Conservation (phyloP, 1,140 invertebrate species). For the Andricus grossulariae region DNA sequence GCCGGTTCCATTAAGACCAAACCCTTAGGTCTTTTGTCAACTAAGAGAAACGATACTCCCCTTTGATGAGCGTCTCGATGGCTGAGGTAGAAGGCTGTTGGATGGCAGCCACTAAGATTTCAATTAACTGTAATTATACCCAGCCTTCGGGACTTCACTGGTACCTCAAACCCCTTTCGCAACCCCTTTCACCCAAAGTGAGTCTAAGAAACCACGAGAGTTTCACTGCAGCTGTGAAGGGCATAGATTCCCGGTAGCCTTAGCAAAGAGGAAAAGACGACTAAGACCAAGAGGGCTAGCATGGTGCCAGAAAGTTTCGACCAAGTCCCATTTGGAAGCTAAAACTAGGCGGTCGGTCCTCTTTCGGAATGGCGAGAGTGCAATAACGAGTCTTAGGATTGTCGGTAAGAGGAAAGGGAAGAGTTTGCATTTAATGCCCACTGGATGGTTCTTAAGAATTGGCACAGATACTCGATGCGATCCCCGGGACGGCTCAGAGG, state of each 20-base stretch:
- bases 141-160: conserved; percentile 50
- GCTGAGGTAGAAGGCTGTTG: conserved; percentile 49
- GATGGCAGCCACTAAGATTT: conserved; percentile 68
- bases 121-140: conserved; percentile 73
- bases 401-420: conserved; percentile 33
- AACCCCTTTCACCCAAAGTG: conserved; percentile 32
- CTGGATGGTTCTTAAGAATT: conserved; percentile 68
- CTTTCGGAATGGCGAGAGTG: conserved; percentile 41
- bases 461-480: conserved; percentile 54
- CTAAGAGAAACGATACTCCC: not conserved
- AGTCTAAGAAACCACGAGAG: conserved; percentile 49
- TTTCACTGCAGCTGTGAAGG: conserved; percentile 56
- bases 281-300: conserved; percentile 22
- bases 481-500: conserved; percentile 28
- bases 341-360: conserved; percentile 47
- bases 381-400: conserved; percentile 23
- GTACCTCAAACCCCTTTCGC: conserved; percentile 28
- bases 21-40: not conserved
- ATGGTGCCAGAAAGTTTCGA: conserved; percentile 69
- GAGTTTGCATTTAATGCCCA: conserved; percentile 60
- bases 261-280: conserved; percentile 44
- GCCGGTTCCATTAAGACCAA: not conserved
- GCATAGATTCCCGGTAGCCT: conserved; percentile 25
- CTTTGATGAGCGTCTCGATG: not conserved
- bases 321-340: conserved; percentile 68